Base-by-base conservation (phyloP, 2,113 vertebrate species). In the Camelus dromedarius region DNA sequence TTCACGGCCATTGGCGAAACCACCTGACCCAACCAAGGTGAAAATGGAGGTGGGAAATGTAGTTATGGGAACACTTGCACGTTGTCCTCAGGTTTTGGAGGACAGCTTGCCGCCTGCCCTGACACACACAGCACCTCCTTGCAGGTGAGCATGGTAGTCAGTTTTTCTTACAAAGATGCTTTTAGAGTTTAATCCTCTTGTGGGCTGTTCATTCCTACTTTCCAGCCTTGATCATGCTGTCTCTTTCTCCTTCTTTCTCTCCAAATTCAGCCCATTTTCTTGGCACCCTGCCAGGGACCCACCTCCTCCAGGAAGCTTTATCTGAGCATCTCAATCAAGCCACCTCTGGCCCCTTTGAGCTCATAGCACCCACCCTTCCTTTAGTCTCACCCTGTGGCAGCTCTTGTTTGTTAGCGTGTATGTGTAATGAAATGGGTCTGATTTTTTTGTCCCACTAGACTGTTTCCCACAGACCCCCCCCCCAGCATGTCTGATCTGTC, bases 71-170 rank as follows among this genome's bases (percentile, higher is more conserved):
- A 11, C 62, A 64, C 2, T 12, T 14, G 32, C 3, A 22, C 19
- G 38, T 6, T 52, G 30, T 19, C 26, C 0, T 15, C 9, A 0
- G 24, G 6, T 18, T 50, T 66, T 12, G 2, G 60, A 2, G 30
- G 69, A 52, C 18, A 83, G 52, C 42, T 19, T 0, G 0, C 4
- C 14, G 13, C 66, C 5, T 3, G 30, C 35, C 22, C 54, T 46
- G 48, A 22, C 5, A 48, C 8, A 2, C 12, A 0, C 0, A 18
- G 18, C 15, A 12, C 14, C 19, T 22, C 30, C 3, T 1, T 7
- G 35, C 13, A 19, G 42, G 16, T 3, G 9, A 50, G 54, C 5
- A 0, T 0, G 6, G 18, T 1, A 3, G 38, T 1, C 15, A 13
- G 58, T 35, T 46, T 13, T 32, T 80, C 91, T 72, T 32, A 28